Percentiles rank a stretch among this genome's conserved stretches.
Conservation (phyloP, 2,888 invertebrate genomes). For the Caenorhabditis sp. region DNA sequence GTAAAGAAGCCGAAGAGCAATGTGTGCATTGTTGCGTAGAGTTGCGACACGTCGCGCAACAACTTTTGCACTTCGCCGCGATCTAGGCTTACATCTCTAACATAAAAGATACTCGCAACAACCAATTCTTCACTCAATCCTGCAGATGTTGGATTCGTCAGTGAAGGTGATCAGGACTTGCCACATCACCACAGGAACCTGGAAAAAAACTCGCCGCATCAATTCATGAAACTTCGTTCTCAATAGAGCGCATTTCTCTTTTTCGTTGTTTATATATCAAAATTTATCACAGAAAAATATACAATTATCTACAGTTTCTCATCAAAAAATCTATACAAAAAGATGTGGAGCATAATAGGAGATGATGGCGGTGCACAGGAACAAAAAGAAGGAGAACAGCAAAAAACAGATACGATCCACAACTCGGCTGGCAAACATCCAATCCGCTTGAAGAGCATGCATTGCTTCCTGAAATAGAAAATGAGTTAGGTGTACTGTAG, state of each 20-base stretch:
- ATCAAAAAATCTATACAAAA: slow-evolving; percentile 47
- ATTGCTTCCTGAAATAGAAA: slow-evolving; percentile 56
- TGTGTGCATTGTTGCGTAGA: slow-evolving; percentile 80
- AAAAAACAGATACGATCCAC: slow-evolving; percentile 68
- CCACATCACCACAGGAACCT: slow-evolving; percentile 83
- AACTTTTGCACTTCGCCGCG: slow-evolving; percentile 87
- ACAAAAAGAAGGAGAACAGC: slow-evolving; percentile 63
- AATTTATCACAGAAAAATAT: too few relatives aligned
- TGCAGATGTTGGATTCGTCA: slow-evolving; percentile 79
- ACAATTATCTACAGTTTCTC: too few relatives aligned
- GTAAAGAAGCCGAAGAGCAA: slow-evolving; percentile 7
- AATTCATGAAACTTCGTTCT: slow-evolving; percentile 86
- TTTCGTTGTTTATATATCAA: too few relatives aligned
- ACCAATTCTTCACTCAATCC: slow-evolving; percentile 82
- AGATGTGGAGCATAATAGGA: slow-evolving; percentile 67
- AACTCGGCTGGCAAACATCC: slow-evolving; percentile 69
- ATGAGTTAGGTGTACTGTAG: not conserved
- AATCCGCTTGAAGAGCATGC: slow-evolving; percentile 65
- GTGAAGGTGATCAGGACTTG: slow-evolving; percentile 85
- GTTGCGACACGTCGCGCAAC: slow-evolving; percentile 87
- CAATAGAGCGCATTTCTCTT: too few relatives aligned
- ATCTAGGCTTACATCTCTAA: slow-evolving; percentile 87
- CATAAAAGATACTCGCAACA: slow-evolving; percentile 80
- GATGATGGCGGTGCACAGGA: slow-evolving; percentile 62
- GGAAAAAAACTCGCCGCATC: slow-evolving; percentile 91